Evolutionary conservation across 2,797 vertebrate species (phyloP), one percentile per base, ranked within the genome.

Genomic region (Benthosema pterotum): DNA sequence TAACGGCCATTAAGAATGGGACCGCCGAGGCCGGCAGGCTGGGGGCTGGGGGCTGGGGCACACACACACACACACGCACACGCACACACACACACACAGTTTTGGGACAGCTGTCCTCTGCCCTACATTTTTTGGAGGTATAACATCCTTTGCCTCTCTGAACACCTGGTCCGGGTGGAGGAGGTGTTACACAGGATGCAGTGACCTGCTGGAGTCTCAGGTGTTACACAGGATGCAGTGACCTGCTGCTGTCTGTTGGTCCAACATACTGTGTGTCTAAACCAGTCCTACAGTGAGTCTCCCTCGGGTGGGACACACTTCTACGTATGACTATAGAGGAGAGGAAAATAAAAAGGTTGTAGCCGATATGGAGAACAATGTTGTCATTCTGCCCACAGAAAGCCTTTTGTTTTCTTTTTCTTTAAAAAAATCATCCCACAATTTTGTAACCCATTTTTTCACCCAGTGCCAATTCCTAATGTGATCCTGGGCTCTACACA

Each of bases 1-100:
- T 86, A 19, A 19, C 83, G 86, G 70, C 54, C 32, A 38, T 62
- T 43, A 25, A 56, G 57, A 76, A 67, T 14, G 48, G 65, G 45
- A 45, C 60, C 71, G 58, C 57, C 13, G 11, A 59, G 53, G 72
- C 25, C 17, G n/a, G n/a, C n/a, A 52, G 63, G 47, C 52, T 19
- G 61, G 48, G 22, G 46, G 22, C n/a, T n/a, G 42, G 8, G 18
- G 13, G 22, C 43, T 19, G 1, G 3, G 22, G 19, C 11, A 17
- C 15, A 28, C 16, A 50, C n/a, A 50, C 48, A 52, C 15, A 51
- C n/a, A 51, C n/a, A 50, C 48, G 17, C 15, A 51, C 49, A 17
- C 2, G 17, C 49, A 22, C 51, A 14, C 51, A 52, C 16, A 25
- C 51, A 4, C 3, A 2, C 32, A 38, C n/a, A 28, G 19, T 45